Percentiles rank a stretch among this genome's conserved stretches.
These are phyloP conservation scores for Micromesistius poutassou DNA, from an alignment of 2,797 vertebrate species.

Conservation along the genomic window DNA sequence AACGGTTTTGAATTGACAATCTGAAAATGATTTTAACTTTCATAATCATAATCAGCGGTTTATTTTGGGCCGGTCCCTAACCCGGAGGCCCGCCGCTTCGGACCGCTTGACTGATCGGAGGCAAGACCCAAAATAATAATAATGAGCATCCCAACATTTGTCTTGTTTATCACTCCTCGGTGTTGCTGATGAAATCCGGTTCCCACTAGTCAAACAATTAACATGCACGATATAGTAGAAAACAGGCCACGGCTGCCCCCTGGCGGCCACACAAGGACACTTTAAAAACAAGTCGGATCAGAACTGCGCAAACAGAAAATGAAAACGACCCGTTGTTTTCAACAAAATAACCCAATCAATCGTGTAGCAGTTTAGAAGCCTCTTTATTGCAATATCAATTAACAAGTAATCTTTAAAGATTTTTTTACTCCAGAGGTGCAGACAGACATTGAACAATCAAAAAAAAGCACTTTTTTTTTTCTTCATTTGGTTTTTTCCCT, in stretches of 20 bases:
- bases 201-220: neutral
- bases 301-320: neutral
- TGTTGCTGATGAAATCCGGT: neutral
- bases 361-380: constrained; percentile 68
- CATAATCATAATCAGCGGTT: neutral
- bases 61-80: neutral
- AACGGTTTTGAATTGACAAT: too few species aligned
- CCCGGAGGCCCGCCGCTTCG: too few species aligned
- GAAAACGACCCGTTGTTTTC: neutral
- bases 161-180: neutral
- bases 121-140: neutral
- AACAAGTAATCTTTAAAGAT: constrained; percentile 48
- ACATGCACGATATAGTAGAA: neutral
- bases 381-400: constrained; percentile 77
- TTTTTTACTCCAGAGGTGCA: constrained; percentile 63
- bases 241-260: neutral
- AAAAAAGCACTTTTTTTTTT: constrained; percentile 40
- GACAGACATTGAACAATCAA: constrained; percentile 45
- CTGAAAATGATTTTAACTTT: neutral
- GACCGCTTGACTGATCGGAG: neutral
- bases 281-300: neutral
- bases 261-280: neutral
- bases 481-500: constrained; percentile 36
- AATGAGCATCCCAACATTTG: neutral
- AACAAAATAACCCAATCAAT: neutral